Percentiles rank a stretch among this genome's conserved stretches.
These are phyloP conservation scores for Zapornia atra DNA, from an alignment of 2,113 vertebrate species.

Conservation along the genomic window DNA sequence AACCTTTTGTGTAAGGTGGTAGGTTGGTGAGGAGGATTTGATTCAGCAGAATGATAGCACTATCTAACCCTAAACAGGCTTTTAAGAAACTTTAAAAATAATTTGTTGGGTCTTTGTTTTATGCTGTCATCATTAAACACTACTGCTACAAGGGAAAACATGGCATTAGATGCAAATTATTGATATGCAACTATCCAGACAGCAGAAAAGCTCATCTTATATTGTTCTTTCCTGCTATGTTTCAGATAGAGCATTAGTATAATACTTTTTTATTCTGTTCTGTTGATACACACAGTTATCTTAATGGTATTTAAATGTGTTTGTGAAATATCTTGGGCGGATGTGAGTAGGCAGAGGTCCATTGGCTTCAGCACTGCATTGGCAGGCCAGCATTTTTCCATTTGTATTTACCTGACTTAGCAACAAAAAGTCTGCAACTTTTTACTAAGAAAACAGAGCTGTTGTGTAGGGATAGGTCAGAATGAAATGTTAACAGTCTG, in stretches of 20 bases:
- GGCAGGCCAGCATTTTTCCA: background rate
- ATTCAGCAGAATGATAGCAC: background rate
- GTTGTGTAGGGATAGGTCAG: conserved; percentile 3
- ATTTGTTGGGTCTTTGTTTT: background rate
- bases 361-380: background rate
- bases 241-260: background rate
- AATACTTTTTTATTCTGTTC: background rate
- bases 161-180: background rate
- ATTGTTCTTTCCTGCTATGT: background rate
- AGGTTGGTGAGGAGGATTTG: background rate
- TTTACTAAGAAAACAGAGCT: conserved; percentile 23
- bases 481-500: conserved; percentile 40
- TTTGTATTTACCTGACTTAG: conserved; percentile 52
- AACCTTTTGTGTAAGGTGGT: background rate
- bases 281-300: background rate
- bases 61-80: background rate
- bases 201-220: background rate
- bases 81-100: background rate
- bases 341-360: background rate
- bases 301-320: background rate
- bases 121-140: background rate
- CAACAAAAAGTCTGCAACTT: conserved; percentile 10
- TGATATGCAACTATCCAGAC: background rate
- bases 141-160: background rate
- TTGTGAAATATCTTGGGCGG: background rate